These are phyloP conservation scores for Camarhynchus parvulus DNA, from an alignment of 2,113 vertebrate genomes.

Conservation along the genomic window DNA sequence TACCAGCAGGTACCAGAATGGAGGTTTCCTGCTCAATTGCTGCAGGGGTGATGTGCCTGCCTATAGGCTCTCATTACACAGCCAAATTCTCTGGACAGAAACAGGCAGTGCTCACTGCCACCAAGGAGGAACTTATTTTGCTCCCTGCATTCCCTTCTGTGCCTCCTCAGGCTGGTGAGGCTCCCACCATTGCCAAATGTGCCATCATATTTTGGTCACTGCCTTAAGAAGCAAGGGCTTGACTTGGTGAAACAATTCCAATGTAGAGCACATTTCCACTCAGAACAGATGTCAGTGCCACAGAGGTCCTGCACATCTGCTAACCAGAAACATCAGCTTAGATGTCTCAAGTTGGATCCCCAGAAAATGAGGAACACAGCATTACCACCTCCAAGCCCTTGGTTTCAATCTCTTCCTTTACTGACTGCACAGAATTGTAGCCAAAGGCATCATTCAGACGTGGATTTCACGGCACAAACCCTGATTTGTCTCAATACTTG, in stretches of 20 bases:
- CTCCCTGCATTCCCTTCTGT: background rate
- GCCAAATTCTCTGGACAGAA: background rate
- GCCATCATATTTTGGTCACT: background rate
- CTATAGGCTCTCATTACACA: background rate
- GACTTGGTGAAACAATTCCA: background rate
- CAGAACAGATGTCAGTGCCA: background rate
- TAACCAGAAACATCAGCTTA: constrained; percentile 27
- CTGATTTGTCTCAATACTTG: background rate
- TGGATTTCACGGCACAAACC: background rate
- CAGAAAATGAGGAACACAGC: background rate
- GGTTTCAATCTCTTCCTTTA: background rate
- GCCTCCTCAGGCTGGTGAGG: background rate
- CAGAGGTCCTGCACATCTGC: constrained; percentile 11
- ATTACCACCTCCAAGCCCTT: background rate
- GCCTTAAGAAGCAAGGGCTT: background rate
- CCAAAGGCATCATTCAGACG: background rate
- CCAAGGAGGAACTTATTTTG: background rate
- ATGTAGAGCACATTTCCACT: background rate
- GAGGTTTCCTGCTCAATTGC: background rate
- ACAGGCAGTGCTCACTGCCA: background rate
- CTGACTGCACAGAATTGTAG: background rate
- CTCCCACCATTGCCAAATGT: background rate
- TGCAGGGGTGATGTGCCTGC: background rate
- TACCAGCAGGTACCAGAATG: background rate
- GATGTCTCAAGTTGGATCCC: background rate